Base-by-base conservation (phyloP, 2,113 vertebrate genomes). In the Sula dactylatra region DNA sequence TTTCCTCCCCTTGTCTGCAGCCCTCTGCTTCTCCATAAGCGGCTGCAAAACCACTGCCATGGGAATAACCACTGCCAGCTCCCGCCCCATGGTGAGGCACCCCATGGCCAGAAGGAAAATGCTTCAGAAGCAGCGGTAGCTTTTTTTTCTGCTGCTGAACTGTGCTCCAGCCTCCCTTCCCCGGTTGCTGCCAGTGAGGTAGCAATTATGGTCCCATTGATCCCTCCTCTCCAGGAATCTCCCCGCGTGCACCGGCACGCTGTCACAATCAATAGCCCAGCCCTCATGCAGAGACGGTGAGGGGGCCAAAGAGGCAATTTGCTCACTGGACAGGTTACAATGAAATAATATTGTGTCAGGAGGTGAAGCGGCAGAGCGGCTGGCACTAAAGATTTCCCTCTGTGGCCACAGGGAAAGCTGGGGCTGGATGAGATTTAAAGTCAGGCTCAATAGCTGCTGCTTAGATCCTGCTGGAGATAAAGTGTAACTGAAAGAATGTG, bases 331-430 rank as follows among this genome's bases (percentile, higher is more conserved):
- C 81, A 71, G 91, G 82, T 92, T 97, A 66, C 32, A 1, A 90
- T 92, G 94, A 97, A 97, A 96, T 95, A 97, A 96, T 95, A 88
- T 69, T 95, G 81, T 95, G 96, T 96, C 87, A 94, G 74, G 65
- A 94, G 77, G 87, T 94, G 94, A 96, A 92, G 92, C 13, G 20
- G 77, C 91, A 85, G 87, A 90, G 84, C 6, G 10, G 45, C 73
- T 81, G 80, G 90, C 87, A 81, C 67, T 95, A 84, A 91, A 90
- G 78, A 88, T 84, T 96, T 93, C 71, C 52, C 54, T 85, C 74
- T 71, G 52, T 78, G 73, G 59, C 89, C 70, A 69, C 49, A 81
- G 58, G 70, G 76, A 67, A 65, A 86, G 82, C 38, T 64, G 38
- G 38, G n/a, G 59, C 87, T 97, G 62, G 70, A 83, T 8, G 56